phyloP scores from a whole-genome alignment of 2,113 vertebrate genomes.

The Vulpes vulpes region DNA sequence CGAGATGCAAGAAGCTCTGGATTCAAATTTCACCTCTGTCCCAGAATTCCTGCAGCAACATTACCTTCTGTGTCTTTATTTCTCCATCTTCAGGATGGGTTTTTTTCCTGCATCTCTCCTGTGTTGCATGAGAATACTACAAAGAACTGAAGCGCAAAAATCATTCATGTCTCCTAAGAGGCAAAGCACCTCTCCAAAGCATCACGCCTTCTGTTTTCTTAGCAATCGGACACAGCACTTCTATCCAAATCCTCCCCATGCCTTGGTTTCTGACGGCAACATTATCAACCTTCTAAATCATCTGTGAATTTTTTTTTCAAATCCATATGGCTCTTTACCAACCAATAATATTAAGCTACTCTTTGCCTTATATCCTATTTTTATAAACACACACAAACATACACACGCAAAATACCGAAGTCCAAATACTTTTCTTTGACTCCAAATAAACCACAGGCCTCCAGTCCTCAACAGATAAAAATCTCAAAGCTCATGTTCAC shows the following conservation, averaged over 20 bases:
- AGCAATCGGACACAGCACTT: neutral
- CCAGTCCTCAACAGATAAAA: neutral
- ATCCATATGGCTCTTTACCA: neutral
- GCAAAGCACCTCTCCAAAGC: neutral
- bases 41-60: neutral
- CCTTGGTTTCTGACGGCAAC: neutral
- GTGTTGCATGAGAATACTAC: neutral
- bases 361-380: neutral
- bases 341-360: neutral
- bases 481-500: conserved; percentile 31
- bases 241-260: neutral
- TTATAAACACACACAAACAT: neutral
- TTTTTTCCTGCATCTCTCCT: neutral
- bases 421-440: neutral
- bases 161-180: neutral
- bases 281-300: neutral
- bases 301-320: neutral
- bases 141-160: neutral
- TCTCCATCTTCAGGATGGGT: neutral
- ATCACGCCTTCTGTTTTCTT: neutral
- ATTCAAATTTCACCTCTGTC: conserved; percentile 20
- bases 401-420: neutral
- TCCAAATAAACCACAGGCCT: conserved; percentile 25
- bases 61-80: neutral
- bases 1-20: neutral